Percentiles rank a stretch among this genome's conserved stretches.
Evolutionary conservation across 2,113 vertebrate species (phyloP).

Genomic region (Cariama cristata): DNA sequence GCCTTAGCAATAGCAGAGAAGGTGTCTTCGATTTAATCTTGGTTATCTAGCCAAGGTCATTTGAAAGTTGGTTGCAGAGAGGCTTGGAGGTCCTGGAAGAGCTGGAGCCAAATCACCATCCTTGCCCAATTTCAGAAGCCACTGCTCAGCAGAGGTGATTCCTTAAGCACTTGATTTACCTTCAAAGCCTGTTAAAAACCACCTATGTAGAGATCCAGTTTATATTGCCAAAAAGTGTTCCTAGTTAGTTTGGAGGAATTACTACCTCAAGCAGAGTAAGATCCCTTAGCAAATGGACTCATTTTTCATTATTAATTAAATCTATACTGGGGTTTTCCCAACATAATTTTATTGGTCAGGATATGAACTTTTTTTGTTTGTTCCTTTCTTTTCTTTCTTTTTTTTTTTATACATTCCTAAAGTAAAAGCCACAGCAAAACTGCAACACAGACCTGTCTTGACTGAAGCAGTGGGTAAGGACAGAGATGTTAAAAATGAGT

Average conservation of each 20-base stretch:
- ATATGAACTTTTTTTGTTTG: neutral
- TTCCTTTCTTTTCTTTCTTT: neutral
- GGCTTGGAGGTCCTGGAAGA: neutral
- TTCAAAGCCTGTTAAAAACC: neutral
- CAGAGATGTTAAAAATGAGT: neutral
- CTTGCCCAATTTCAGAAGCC: neutral
- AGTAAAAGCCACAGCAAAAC: neutral
- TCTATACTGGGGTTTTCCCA: neutral
- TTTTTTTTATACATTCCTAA: neutral
- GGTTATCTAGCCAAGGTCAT: neutral
- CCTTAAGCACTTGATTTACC: neutral
- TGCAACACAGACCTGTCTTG: neutral
- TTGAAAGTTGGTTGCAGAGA: neutral
- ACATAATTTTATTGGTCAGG: neutral
- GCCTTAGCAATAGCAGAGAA: neutral
- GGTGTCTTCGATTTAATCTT: neutral
- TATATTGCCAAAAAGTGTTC: neutral
- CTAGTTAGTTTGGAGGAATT: neutral
- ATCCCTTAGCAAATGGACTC: neutral
- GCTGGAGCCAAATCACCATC: neutral
- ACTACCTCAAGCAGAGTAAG: neutral
- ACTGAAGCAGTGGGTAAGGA: neutral
- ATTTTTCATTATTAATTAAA: neutral
- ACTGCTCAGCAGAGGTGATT: neutral
- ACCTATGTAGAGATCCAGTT: neutral